phyloP scores from a whole-genome alignment of 2,888 invertebrate genomes.

The Brenthis ino region DNA sequence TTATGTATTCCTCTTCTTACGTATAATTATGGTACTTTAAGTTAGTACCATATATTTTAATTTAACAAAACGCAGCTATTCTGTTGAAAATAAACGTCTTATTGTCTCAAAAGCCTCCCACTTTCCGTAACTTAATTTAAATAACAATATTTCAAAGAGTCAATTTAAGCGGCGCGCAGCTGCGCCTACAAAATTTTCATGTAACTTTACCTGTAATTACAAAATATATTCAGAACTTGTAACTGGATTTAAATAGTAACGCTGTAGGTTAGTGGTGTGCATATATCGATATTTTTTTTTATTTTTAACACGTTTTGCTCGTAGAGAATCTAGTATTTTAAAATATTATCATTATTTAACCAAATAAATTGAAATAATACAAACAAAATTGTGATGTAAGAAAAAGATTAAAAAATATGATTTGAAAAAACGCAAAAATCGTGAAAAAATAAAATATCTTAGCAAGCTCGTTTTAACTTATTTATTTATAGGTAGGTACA shows the following conservation, averaged over 20 bases:
- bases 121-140: slow-evolving; percentile 45
- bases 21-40: no score
- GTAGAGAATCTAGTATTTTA: no score
- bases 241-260: slow-evolving; percentile 82
- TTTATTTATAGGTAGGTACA: no score
- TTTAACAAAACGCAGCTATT: background rate
- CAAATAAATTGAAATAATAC: no score
- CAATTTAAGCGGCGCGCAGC: slow-evolving; percentile 61
- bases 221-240: slow-evolving; percentile 81
- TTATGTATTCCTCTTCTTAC: no score
- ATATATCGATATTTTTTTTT: slow-evolving; percentile 25
- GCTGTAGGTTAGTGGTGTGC: slow-evolving; percentile 49
- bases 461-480: no score
- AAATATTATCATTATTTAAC: no score
- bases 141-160: slow-evolving; percentile 61
- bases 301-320: background rate
- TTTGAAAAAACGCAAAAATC: no score
- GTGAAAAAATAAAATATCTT: no score
- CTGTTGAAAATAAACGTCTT: slow-evolving; percentile 28
- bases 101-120: slow-evolving; percentile 24
- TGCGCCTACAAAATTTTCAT: slow-evolving; percentile 73
- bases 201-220: slow-evolving; percentile 78
- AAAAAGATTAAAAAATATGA: no score
- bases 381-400: no score
- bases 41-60: background rate